Evolutionary conservation across 2,888 invertebrate genomes (phyloP), one percentile per base, ranked within the genome.

Genomic region (Agriopis leucophaearia): DNA sequence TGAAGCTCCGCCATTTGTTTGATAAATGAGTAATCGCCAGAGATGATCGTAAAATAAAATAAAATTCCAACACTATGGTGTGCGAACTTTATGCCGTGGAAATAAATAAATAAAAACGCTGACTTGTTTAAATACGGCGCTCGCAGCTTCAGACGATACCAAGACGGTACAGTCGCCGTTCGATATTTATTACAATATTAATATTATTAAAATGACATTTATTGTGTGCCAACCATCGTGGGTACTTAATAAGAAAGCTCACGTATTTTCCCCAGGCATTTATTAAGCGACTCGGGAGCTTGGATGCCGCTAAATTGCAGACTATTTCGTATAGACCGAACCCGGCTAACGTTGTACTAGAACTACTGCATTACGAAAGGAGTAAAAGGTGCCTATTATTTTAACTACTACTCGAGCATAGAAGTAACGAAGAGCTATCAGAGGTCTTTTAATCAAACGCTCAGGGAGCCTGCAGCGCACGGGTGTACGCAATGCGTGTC

Each of bases 1-100:
- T 87, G 88, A 86, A 88, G 88, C 81, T 83, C 76, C 80, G 81
- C 87, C 80, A 88, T 90, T 89, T 86, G 83, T 86, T 87, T 88
- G 85, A 87, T 86, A 84, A 85, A 90, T 89, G 85, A 89, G 82
- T 85, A 87, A 87, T 88, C 81, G 78, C 79, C 65, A 68, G 66
- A 75, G 77, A 79, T 79, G 81, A 86, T 79, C 75, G 77, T 71
- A 72, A 82, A 84, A 81, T 77, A 83, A 82, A 84, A 77, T 67
- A 78, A 83, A 78, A 79, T 52, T 70, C 66, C 78, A 80, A 76
- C 73, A 79, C 77, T 78, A 78, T 80, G 76, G 81, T 78, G 84
- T 83, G 82, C 82, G 82, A 87, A 87, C 82, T 87, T 85, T 79
- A 81, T 77, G 80, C 84, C 79, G 78, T 58, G 78, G 75, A 74